phyloP scores from a whole-genome alignment of 1,140 invertebrate species.

The Dreissena polymorpha region DNA sequence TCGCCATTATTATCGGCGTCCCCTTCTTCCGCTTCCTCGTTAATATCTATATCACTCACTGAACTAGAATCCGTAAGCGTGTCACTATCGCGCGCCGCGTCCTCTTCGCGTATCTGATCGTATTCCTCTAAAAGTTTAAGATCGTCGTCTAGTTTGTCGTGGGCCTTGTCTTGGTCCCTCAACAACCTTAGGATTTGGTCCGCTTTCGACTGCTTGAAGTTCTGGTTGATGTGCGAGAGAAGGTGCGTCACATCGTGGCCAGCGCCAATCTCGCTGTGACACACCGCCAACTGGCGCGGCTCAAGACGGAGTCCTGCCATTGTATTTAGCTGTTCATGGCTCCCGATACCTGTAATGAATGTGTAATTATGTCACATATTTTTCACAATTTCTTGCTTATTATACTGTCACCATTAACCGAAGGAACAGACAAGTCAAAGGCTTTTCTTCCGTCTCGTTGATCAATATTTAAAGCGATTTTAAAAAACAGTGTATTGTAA shows the following conservation, averaged over 20 bases:
- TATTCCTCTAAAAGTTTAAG: constrained; percentile 40
- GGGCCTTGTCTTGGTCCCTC: constrained; percentile 55
- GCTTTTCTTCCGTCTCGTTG: constrained; percentile 1
- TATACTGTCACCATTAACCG: constrained; percentile 6
- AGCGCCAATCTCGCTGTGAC: constrained; percentile 35
- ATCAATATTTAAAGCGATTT: constrained; percentile 35
- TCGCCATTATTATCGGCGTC: neutral
- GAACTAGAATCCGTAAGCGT: constrained; percentile 54
- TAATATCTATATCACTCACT: neutral
- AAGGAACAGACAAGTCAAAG: neutral
- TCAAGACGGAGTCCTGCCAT: constrained; percentile 42
- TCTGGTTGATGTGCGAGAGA: constrained; percentile 51
- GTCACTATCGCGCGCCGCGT: constrained; percentile 48
- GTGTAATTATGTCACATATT: constrained; percentile 26
- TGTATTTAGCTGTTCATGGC: constrained; percentile 12
- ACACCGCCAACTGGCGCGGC: constrained; percentile 16
- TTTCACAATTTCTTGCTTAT: constrained; percentile 18
- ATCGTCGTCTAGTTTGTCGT: constrained; percentile 40
- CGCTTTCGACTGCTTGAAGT: constrained; percentile 56
- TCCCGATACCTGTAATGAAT: constrained; percentile 24
- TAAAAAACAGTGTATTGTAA: constrained; percentile 22
- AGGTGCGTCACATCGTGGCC: constrained; percentile 45
- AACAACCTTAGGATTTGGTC: constrained; percentile 59
- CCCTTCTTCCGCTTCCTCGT: neutral
- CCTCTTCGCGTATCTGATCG: constrained; percentile 37